Percentiles rank a stretch among this genome's conserved stretches.
Evolutionary conservation across 2,113 vertebrate species (phyloP).

Genomic region (Apteryx mantelli): DNA sequence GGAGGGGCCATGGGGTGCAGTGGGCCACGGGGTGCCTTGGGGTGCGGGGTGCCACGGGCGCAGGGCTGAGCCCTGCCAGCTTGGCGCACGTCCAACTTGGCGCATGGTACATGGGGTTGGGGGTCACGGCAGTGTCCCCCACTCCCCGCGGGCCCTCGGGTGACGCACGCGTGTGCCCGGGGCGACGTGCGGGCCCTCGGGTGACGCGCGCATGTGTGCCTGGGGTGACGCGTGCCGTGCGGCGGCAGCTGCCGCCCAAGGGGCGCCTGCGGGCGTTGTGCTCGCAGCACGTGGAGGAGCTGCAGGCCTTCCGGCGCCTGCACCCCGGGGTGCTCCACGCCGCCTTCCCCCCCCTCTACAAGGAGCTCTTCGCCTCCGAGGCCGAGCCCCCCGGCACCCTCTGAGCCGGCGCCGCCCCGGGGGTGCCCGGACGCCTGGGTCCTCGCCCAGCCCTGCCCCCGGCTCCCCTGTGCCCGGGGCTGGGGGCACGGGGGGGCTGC

Average conservation of each 20-base stretch:
- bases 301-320: constrained; percentile 85
- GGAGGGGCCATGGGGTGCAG: not conserved
- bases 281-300: constrained; percentile 88
- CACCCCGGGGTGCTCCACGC: constrained; percentile 83
- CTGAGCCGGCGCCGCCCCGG: not conserved
- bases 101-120: too few relatives aligned
- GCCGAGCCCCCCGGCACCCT: constrained; percentile 63
- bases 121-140: not conserved
- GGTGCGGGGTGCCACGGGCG: not conserved
- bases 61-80: too few relatives aligned
- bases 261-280: constrained; percentile 85
- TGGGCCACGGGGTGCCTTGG: not conserved
- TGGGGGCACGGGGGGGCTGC: not conserved
- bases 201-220: not conserved
- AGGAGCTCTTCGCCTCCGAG: constrained; percentile 90
- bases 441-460: not conserved
- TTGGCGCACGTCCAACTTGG: too few relatives aligned
- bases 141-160: too few relatives aligned
- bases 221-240: not conserved
- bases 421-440: not conserved
- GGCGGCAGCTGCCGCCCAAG: constrained; percentile 85
- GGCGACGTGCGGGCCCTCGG: not conserved
- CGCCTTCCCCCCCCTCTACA: constrained; percentile 92
- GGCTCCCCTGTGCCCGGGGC: not conserved
- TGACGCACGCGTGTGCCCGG: not conserved